Evolutionary conservation across 2,113 vertebrate species (phyloP).

Genomic region (Oncorhynchus tshawytscha): DNA sequence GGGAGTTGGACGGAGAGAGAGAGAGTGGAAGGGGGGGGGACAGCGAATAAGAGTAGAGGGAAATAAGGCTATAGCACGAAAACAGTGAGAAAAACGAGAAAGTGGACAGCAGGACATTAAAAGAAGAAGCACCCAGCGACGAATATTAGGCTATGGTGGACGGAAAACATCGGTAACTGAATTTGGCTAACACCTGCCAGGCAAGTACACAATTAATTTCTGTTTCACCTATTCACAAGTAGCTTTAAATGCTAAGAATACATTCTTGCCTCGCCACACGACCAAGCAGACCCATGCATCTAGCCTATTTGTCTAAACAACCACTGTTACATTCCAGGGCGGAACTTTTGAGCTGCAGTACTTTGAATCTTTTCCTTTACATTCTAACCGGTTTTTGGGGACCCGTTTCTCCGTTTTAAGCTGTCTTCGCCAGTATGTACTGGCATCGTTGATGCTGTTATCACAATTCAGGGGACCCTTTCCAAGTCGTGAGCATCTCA

Average conservation of each 20-base stretch:
- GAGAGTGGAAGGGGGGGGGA: not conserved
- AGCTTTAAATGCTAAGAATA: slow-evolving; percentile 18
- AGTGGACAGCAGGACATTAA: slow-evolving; percentile 72
- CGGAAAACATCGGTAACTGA: slow-evolving; percentile 50
- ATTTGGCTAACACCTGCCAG: slow-evolving; percentile 39
- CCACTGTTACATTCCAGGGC: slow-evolving; percentile 10
- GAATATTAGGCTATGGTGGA: slow-evolving; percentile 27
- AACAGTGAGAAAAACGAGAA: slow-evolving; percentile 69
- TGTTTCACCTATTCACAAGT: slow-evolving; percentile 7
- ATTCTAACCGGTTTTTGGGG: slow-evolving; percentile 10
- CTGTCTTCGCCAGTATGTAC: slow-evolving; percentile 19
- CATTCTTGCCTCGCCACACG: slow-evolving; percentile 27
- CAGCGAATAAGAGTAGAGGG: slow-evolving; percentile 62
- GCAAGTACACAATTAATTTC: slow-evolving; percentile 57
- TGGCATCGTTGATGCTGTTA: slow-evolving; percentile 24
- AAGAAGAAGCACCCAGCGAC: slow-evolving; percentile 50
- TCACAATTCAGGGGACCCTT: slow-evolving; percentile 15
- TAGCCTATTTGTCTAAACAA: not conserved
- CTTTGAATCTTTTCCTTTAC: slow-evolving; percentile 21
- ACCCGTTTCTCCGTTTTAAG: not conserved
- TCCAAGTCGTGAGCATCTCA: slow-evolving; percentile 62
- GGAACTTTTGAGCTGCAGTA: slow-evolving; percentile 41
- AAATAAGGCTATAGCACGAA: slow-evolving; percentile 55
- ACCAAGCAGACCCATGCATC: slow-evolving; percentile 34
- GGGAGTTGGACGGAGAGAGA: slow-evolving; percentile 72